Base-by-base conservation (phyloP, 2,797 vertebrate genomes). In the Malurus leucopterus region DNA sequence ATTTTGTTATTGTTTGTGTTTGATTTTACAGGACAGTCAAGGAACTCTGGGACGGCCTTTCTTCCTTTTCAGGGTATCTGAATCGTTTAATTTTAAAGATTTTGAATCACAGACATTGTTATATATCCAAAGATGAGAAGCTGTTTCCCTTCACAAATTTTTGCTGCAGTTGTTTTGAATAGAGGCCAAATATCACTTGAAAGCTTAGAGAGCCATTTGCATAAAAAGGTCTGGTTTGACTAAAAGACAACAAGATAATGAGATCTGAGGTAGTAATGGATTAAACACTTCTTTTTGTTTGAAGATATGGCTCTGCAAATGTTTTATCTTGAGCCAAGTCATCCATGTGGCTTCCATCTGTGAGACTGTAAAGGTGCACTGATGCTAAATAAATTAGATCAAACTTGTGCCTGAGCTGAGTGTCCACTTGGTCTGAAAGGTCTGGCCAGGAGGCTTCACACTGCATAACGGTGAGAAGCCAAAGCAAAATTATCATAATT, bases 11-110 rank as follows among this genome's bases (percentile, higher is more conserved):
- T 41, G 40, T 81, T 88, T 96, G 24, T 95, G 44, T 82, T 96
- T 95, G 95, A 46, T 96, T 93, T 97, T 96, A 43, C 93, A 97
- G 97, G 95, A 95, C 83, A 83, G 86, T 20, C 84, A 91, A 84
- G 96, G 92, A 70, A 68, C 51, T 34, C 64, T 92, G 83, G 95
- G 96, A 93, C 84, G 84, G 43, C 96, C 96, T 23, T 97, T 97
- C 93, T 97, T 97, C 89, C 96, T 97, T 92, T 97, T 97, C 93
- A 97, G 97, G 96, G 97, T 97, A 97, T 89, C 63, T 58, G 24
- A 67, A 41, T 83, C 26, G 93, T 86, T 62, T 84, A 16, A 6
- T 74, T 58, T 75, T 65, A 61, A 88, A 81, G 61, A 83, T 44
- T 65, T 11, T 46, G 21, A 78, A 89, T 84, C 9, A 14, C 18